phyloP scores from a whole-genome alignment of 2,888 invertebrate species.

The Callinectes sapidus region DNA sequence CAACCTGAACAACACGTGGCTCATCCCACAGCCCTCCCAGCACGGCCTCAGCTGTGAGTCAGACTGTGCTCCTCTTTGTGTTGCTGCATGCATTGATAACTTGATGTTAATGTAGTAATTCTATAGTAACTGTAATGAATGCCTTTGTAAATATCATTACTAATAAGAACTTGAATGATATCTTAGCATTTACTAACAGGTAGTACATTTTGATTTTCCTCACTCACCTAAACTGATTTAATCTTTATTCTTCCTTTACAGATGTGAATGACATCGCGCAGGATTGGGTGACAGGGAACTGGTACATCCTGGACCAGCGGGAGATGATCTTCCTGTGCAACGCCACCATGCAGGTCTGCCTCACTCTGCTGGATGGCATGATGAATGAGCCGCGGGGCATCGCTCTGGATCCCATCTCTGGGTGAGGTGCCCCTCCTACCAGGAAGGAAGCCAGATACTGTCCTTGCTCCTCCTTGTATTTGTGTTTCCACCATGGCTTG shows the following conservation, averaged over 20 bases:
- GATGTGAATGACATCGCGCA: conserved; percentile 85
- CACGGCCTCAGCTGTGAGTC: conserved; percentile 82
- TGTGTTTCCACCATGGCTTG: background rate
- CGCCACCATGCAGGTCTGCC: conserved; percentile 81
- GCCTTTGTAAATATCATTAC: no score
- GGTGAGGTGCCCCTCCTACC: conserved; percentile 76
- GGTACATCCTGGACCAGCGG: conserved; percentile 87
- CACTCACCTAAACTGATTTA: background rate
- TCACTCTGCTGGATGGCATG: conserved; percentile 82
- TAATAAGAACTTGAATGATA: no score
- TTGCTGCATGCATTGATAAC: background rate
- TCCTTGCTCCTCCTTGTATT: background rate
- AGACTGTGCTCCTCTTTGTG: background rate
- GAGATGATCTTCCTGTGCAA: conserved; percentile 85
- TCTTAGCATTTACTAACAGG: no score
- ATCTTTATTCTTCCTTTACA: conserved; percentile 74
- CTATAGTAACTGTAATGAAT: no score
- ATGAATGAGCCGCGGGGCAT: conserved; percentile 84
- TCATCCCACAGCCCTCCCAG: conserved; percentile 80
- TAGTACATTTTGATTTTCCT: no score
- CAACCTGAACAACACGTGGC: conserved; percentile 81
- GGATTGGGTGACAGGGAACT: conserved; percentile 91
- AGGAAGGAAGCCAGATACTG: background rate
- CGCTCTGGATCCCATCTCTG: conserved; percentile 86
- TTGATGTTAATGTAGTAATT: background rate